Percentiles rank a stretch among this genome's conserved stretches.
Conservation (phyloP, 2,888 invertebrate species). For the Zaprionus obscuricornis region DNA sequence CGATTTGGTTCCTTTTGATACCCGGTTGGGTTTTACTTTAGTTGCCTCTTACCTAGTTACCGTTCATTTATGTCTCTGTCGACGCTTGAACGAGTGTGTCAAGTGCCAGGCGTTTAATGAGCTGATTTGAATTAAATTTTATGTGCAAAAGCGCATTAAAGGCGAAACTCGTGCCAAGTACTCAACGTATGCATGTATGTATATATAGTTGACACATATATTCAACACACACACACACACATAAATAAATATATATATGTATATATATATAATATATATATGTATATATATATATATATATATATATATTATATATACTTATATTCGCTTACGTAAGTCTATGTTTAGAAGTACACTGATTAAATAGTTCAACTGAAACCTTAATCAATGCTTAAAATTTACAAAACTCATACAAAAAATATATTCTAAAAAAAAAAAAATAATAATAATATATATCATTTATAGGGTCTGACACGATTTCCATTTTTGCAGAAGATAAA, state of each 20-base stretch:
- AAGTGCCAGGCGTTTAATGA: slow-evolving; percentile 74
- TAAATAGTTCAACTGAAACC: slow-evolving; percentile 12
- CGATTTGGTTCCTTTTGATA: slow-evolving; percentile 13
- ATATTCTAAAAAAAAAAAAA: too few species aligned
- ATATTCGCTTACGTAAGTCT: too few species aligned
- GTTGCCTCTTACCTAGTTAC: slow-evolving; percentile 17
- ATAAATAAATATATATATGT: too few species aligned
- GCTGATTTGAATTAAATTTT: slow-evolving; percentile 74
- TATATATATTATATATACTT: too few species aligned
- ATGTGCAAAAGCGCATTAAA: slow-evolving; percentile 70
- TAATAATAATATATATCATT: too few species aligned
- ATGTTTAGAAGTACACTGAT: slow-evolving; percentile 2
- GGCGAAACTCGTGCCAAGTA: slow-evolving; percentile 40
- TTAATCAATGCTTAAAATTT: slow-evolving; percentile 2
- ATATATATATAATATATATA: too few species aligned
- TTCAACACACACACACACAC: not conserved
- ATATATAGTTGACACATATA: slow-evolving; percentile 13
- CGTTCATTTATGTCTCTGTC: slow-evolving; percentile 39
- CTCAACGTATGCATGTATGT: slow-evolving; percentile 1
- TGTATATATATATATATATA: too few species aligned
- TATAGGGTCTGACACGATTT: too few species aligned
- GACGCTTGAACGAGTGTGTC: slow-evolving; percentile 57
- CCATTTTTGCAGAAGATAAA: too few species aligned
- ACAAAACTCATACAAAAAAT: too few species aligned
- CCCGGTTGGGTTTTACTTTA: slow-evolving; percentile 14